Evolutionary conservation across 2,797 vertebrate species (phyloP).

Genomic region (Gambusia yucatana): DNA sequence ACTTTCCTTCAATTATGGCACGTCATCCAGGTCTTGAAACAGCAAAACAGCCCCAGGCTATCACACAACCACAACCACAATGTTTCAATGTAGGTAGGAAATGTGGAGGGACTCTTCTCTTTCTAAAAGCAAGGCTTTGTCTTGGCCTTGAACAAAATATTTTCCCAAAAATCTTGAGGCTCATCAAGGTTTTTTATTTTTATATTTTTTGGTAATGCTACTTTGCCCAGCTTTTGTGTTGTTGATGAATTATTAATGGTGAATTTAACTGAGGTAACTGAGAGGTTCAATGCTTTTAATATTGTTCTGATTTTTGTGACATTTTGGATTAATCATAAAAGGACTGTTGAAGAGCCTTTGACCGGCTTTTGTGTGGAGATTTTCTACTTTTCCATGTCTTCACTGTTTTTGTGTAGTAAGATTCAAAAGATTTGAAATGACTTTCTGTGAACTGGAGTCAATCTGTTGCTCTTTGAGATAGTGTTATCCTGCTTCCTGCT

Average conservation of each 20-base stretch:
- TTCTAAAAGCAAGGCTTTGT: background rate
- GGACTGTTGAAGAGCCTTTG: background rate
- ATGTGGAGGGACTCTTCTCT: background rate
- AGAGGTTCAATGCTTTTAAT: background rate
- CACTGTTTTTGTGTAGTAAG: background rate
- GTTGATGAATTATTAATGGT: background rate
- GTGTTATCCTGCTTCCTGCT: background rate
- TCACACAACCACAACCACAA: background rate
- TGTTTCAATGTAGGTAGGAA: background rate
- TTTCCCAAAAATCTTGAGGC: background rate
- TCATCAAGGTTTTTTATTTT: background rate
- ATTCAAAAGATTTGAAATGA: background rate
- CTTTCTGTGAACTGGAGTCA: background rate
- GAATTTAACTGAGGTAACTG: background rate
- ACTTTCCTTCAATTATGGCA: no score
- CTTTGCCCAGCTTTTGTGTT: background rate
- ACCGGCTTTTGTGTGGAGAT: background rate
- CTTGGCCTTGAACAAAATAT: background rate
- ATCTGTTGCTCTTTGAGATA: background rate
- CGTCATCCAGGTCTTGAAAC: no score
- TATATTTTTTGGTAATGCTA: background rate
- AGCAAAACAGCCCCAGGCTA: no score
- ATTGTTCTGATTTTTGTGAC: background rate
- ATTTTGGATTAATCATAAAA: background rate
- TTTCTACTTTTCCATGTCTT: background rate